These are phyloP conservation scores for Plagodis pulveraria DNA, from an alignment of 2,888 invertebrate genomes.

Conservation along the genomic window DNA sequence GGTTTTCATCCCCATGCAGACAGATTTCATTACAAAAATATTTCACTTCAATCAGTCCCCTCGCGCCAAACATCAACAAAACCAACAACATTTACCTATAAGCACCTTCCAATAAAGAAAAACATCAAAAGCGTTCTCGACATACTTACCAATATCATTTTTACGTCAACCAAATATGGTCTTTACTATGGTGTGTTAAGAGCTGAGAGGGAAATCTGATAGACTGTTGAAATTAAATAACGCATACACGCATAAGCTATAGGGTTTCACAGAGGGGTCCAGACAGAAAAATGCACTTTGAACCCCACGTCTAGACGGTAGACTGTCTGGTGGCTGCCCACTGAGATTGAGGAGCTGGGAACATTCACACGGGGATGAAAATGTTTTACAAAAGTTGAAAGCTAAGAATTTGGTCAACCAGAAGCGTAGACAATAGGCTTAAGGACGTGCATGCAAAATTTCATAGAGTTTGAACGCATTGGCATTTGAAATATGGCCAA, in stretches of 20 bases:
- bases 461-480: too few relatives aligned
- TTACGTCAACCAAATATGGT: conserved; percentile 28
- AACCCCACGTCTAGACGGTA: conserved; percentile 81
- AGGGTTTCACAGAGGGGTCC: conserved; percentile 72
- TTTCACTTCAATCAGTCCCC: conserved; percentile 28
- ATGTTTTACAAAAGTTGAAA: background rate
- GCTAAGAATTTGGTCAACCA: background rate
- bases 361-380: conserved; percentile 26
- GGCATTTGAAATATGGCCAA: too few relatives aligned
- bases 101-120: conserved; percentile 28
- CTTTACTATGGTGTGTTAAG: conserved; percentile 29
- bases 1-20: conserved; percentile 1
- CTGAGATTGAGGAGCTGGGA: conserved; percentile 51
- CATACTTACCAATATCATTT: conserved; percentile 17
- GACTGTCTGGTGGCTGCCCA: conserved; percentile 60
- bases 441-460: too few relatives aligned
- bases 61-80: conserved; percentile 34
- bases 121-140: conserved; percentile 27
- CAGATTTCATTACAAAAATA: conserved; percentile 16
- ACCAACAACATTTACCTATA: conserved; percentile 19
- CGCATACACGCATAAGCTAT: conserved; percentile 59
- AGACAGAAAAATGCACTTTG: conserved; percentile 82
- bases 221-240: conserved; percentile 67
- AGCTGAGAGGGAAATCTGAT: conserved; percentile 25
- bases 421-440: too few relatives aligned